phyloP scores from a whole-genome alignment of 1,140 invertebrate species.

The Cyclargus thomasi region DNA sequence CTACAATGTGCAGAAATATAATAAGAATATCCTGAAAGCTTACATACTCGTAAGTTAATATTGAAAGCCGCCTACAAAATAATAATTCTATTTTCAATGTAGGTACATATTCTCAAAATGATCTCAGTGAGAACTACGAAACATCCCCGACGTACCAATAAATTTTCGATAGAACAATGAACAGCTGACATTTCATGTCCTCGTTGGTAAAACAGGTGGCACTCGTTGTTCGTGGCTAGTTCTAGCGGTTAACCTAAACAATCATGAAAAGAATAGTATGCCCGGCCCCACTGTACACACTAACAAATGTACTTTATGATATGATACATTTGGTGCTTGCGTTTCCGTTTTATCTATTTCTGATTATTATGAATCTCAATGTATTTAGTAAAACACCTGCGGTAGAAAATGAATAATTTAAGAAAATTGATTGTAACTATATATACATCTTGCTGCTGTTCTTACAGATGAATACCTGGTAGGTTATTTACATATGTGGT shows the following conservation, averaged over 20 bases:
- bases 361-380: background rate
- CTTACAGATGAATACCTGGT: too few species aligned
- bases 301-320: conserved; percentile 58
- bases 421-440: too few species aligned
- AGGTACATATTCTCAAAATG: too few species aligned
- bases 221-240: conserved; percentile 43
- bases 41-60: too few species aligned
- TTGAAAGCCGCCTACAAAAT: too few species aligned
- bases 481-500: conserved; percentile 17
- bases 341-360: background rate
- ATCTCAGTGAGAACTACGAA: too few species aligned
- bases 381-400: conserved; percentile 17
- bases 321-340: conserved; percentile 52
- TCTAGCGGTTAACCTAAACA: conserved; percentile 56
- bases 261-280: conserved; percentile 58
- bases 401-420: too few species aligned
- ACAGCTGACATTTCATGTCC: background rate
- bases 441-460: too few species aligned
- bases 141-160: background rate
- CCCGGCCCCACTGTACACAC: conserved; percentile 50
- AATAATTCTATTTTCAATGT: too few species aligned
- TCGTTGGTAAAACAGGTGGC: conserved; percentile 43
- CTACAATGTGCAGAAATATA: too few species aligned
- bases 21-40: too few species aligned
- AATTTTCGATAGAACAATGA: background rate